A percentile compares a stretch with the other conserved stretches of the same genome.
These are phyloP conservation scores for Amphimedon queenslandica DNA, from an alignment of 37 sponge, comb jelly and placozoan species.

Conservation along the genomic window DNA sequence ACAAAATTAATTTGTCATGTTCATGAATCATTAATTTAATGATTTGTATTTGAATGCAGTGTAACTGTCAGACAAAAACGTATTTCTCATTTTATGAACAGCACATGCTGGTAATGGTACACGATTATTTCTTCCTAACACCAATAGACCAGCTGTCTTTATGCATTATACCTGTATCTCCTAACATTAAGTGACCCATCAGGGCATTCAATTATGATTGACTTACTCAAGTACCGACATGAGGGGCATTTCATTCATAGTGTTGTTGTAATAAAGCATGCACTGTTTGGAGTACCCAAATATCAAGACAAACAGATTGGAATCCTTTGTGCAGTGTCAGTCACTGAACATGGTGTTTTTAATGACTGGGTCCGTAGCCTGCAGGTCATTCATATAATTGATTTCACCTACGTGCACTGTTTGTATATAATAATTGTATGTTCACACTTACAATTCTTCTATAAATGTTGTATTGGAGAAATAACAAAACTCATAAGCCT, in stretches of 20 bases:
- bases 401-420: too few species aligned
- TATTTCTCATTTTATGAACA: neutral
- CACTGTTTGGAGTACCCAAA: neutral
- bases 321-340: neutral
- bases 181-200: neutral
- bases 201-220: neutral
- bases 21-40: neutral
- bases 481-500: too few species aligned
- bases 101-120: neutral
- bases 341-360: too few species aligned
- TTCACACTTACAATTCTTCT: too few species aligned
- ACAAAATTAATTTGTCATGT: neutral
- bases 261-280: neutral
- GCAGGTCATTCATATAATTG: too few species aligned
- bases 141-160: neutral
- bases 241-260: neutral
- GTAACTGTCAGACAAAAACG: neutral
- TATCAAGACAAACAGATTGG: neutral
- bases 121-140: neutral
- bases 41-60: neutral
- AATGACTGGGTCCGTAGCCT: too few species aligned
- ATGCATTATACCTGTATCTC: neutral
- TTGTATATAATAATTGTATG: too few species aligned
- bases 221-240: neutral
- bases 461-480: too few species aligned